These are phyloP conservation scores for Pomatorhinus ruficollis DNA, from an alignment of 2,113 vertebrate species.

Conservation along the genomic window DNA sequence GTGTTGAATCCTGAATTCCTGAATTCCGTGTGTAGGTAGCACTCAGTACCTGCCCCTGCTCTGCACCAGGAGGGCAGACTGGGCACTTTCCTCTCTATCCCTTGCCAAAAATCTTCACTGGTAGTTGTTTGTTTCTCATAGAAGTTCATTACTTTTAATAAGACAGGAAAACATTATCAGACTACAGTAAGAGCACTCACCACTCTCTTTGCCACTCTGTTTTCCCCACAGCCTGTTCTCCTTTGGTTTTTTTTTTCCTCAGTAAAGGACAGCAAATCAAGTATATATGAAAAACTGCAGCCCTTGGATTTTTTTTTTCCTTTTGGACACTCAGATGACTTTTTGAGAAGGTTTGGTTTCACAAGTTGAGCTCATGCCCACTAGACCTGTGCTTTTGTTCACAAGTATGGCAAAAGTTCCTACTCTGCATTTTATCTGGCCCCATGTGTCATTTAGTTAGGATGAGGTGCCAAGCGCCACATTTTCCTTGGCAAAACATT, in stretches of 20 bases:
- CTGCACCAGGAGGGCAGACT: background rate
- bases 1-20: background rate
- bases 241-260: background rate
- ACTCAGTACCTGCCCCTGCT: background rate
- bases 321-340: background rate
- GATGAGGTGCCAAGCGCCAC: background rate
- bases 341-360: background rate
- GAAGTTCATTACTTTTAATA: background rate
- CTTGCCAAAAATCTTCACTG: background rate
- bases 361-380: background rate
- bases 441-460: background rate
- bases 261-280: background rate
- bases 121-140: background rate
- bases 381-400: background rate
- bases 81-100: background rate
- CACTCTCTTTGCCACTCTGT: background rate
- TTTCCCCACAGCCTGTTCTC: background rate
- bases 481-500: background rate
- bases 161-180: background rate
- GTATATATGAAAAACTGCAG: background rate
- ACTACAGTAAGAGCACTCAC: background rate
- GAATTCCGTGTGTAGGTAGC: background rate
- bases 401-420: background rate
- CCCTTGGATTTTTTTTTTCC: background rate
- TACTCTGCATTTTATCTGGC: background rate